A percentile compares a stretch with the other conserved stretches of the same genome.
These are phyloP conservation scores for Lysandra coridon DNA, from an alignment of 2,888 invertebrate genomes.

Conservation along the genomic window DNA sequence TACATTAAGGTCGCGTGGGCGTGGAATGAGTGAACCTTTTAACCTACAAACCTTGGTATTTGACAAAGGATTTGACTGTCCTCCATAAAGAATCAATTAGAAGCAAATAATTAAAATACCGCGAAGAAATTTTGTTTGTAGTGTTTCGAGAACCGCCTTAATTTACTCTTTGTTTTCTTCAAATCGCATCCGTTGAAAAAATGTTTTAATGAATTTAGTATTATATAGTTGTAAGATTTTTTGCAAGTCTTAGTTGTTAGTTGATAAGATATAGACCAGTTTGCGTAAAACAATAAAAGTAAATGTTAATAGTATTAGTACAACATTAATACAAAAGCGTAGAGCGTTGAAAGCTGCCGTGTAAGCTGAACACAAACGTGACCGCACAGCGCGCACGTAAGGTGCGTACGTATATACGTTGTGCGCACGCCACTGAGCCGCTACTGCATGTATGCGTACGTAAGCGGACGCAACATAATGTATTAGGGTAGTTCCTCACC, in stretches of 20 bases:
- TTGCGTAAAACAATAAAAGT: constrained; percentile 27
- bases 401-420: constrained; percentile 21
- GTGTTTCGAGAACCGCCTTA: background rate
- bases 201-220: background rate
- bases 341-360: constrained; percentile 25
- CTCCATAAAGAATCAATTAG: too few species aligned
- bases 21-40: background rate
- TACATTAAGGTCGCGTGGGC: background rate
- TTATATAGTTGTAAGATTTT: background rate
- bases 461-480: constrained; percentile 46
- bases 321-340: constrained; percentile 31
- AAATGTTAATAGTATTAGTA: constrained; percentile 33
- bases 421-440: constrained; percentile 38
- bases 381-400: constrained; percentile 12
- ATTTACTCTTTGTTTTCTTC: background rate
- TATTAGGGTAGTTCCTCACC: constrained; percentile 47
- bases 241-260: constrained; percentile 3
- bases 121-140: background rate
- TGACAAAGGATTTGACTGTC: too few species aligned
- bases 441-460: constrained; percentile 30
- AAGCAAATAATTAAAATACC: background rate
- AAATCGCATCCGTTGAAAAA: background rate
- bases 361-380: constrained; percentile 27
- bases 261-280: background rate
- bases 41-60: too few species aligned